These are phyloP conservation scores for Drosophila putrida DNA, from an alignment of 2,888 invertebrate species.

Conservation along the genomic window DNA sequence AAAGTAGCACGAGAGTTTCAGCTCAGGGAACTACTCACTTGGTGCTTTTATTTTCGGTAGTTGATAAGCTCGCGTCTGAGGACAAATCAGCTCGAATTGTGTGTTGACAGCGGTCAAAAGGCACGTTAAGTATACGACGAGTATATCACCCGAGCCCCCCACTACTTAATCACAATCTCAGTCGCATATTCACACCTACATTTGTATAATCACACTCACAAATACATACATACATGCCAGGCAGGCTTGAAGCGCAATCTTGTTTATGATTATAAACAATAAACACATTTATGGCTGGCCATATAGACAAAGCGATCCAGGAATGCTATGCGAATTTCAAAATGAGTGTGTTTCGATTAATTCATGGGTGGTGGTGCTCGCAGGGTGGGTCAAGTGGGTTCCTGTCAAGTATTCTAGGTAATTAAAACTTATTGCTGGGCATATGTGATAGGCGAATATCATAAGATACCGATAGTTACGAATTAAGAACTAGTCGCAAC, in stretches of 20 bases:
- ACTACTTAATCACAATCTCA: conserved; percentile 7
- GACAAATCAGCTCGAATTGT: neutral
- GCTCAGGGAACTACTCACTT: conserved; percentile 7
- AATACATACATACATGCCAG: neutral
- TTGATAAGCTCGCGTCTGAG: conserved; percentile 31
- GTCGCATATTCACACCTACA: conserved; percentile 6
- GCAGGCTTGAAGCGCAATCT: conserved; percentile 32
- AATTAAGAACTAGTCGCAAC: conserved; percentile 4
- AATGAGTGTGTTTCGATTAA: conserved; percentile 5
- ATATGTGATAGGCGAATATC: conserved; percentile 42
- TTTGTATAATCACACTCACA: neutral
- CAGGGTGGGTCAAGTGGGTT: conserved; percentile 25
- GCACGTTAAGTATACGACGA: conserved; percentile 13
- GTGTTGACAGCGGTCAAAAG: conserved; percentile 13
- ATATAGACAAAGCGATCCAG: conserved; percentile 57
- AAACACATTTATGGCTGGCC: conserved; percentile 61
- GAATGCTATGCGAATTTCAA: conserved; percentile 46
- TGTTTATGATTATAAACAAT: conserved; percentile 59
- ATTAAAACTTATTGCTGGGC: conserved; percentile 48
- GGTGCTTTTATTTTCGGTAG: neutral
- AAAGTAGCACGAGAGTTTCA: conserved; percentile 1
- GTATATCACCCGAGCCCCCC: neutral
- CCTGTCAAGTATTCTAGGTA: conserved; percentile 31
- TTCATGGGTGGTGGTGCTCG: neutral
- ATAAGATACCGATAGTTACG: conserved; percentile 1